These are phyloP conservation scores for Tenthredo livida DNA, from an alignment of 2,888 invertebrate species.

Conservation along the genomic window DNA sequence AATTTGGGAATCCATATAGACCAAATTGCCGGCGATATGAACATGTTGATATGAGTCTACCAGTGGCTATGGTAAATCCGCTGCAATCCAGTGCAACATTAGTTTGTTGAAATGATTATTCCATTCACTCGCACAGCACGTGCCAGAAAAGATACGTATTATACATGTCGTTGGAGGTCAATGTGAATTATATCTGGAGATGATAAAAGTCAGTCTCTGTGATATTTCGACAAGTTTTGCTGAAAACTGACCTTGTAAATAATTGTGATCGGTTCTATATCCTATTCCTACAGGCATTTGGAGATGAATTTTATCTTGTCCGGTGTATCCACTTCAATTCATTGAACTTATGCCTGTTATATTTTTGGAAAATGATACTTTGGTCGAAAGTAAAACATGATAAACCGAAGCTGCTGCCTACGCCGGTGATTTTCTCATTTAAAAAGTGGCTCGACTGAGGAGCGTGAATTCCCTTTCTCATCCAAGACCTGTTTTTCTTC, in stretches of 20 bases:
- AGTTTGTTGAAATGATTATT: not conserved
- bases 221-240: not conserved
- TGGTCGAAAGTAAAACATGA: not conserved
- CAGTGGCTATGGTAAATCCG: not conserved
- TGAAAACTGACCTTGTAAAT: slow-evolving; percentile 3
- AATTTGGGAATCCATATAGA: not conserved
- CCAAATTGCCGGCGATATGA: not conserved
- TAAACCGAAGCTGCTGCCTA: not conserved
- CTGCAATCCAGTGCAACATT: not conserved
- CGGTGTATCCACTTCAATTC: not conserved
- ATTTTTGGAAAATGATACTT: not conserved
- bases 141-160: not conserved
- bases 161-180: not conserved
- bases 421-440: slow-evolving; percentile 11
- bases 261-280: not conserved
- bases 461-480: slow-evolving; percentile 33
- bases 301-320: not conserved
- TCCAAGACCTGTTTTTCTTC: slow-evolving; percentile 41
- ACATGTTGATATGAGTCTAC: not conserved
- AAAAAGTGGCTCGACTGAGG: not conserved
- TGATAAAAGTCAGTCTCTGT: not conserved
- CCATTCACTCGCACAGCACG: not conserved
- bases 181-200: not conserved
- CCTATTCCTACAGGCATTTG: not conserved
- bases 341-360: not conserved